Evolutionary conservation across 2,888 invertebrate species (phyloP), one percentile per base, ranked within the genome.

Genomic region (Pseudococcus jackbeardsleyi): DNA sequence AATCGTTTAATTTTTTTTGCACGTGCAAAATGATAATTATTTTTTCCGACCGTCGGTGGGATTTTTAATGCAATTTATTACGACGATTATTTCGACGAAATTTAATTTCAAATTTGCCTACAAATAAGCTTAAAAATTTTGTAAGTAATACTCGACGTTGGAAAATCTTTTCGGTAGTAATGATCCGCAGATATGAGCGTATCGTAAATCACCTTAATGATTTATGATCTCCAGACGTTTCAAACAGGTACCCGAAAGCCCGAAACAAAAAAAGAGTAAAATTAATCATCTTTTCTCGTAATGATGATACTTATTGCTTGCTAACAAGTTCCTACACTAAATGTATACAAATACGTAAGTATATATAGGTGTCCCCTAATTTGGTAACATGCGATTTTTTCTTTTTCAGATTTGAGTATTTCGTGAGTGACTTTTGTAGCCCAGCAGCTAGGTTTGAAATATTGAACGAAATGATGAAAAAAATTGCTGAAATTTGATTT

Each of bases 291-390:
- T 33, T 72, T 33, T 33, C 72, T 22, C 33, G 72, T 72, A 72
- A 72, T 72, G 72, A 72, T 72, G 72, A 72, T 72, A 72, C 72
- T 72, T 72, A 72, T 72, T 72, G 17, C 33, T 72, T 72, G 33
- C 72, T 33, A 72, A 72, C 72, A 72, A 72, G 72, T 15, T 22
- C 8, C 8, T 22, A 64, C 22, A 64, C 3, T 64, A 22, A 8
- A 22, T 64, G 59, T 59, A 59, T 59, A 59, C 50, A 12, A 50
- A 54, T 54, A 50, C 48, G 46, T 12, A 46, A 15, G 19, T 64
- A 72, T 5, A 72, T 12, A 15, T 72, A 33, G 33, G 72, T 33
- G 72, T 72, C 33, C 72, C 17, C 72, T 72, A 72, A 72, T 72
- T 72, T 72, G 17, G 72, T 72, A 72, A 72, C 12, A 72, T 12